Evolutionary conservation across 2,888 invertebrate species (phyloP), one percentile per base, ranked within the genome.

Genomic region (Deroplatys truncata): DNA sequence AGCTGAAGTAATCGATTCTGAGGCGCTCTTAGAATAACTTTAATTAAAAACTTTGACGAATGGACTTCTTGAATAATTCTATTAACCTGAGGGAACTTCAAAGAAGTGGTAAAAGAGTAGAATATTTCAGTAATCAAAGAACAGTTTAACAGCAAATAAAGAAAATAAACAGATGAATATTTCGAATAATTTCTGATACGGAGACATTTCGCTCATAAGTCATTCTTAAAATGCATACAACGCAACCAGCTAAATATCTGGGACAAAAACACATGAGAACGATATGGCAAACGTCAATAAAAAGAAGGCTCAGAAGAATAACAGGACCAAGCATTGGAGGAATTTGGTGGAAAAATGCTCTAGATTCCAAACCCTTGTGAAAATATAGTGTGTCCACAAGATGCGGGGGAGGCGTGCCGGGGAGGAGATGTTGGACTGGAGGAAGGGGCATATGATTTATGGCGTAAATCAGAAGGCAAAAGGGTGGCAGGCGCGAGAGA

Each of bases 401-500:
- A 84, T 29, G 88, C n/a, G 8, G 28, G 28, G n/a, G 28, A 43
- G 88, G 43, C 83, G 83, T 29, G 87, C 13, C 49, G 43, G 28
- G 84, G 84, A 28, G 35, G 29, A 84, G 28, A 84, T 35, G 87
- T 31, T 87, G 82, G 7, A 87, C 82, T 88, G 84, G 87, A 89
- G 87, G 87, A 86, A 84, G 84, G 86, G 88, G 85, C 56, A 72
- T 86, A 90, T 90, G 90, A 90, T 90, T 90, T 90, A 90, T 90
- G 90, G 90, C 85, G 88, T 88, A 90, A 90, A 90, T 90, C 90
- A 90, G 90, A 90, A 90, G 90, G 90, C 90, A 90, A 88, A 88
- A 90, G 88, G 83, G 88, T 88, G 86, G 89, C 84, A 84, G 43
- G 89, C 84, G 89, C 35, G 84, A 88, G 84, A 87, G 56, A 84